Conservation (phyloP, 1,140 invertebrate species). For the Drosophila setifemur region DNA sequence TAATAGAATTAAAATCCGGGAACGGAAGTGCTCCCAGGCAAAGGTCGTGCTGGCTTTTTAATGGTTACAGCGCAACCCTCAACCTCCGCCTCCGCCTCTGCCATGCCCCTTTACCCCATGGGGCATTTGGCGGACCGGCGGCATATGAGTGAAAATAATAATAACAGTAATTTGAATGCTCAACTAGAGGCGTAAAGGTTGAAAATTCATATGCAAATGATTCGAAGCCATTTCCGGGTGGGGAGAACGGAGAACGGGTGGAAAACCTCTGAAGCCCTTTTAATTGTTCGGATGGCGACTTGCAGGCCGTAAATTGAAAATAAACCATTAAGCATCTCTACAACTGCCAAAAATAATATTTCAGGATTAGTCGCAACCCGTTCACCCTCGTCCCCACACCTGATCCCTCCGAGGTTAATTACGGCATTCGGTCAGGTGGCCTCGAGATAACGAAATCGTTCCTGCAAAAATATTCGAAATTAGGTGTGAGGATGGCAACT, state of each 20-base stretch:
- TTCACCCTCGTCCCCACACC: slow-evolving; percentile 14
- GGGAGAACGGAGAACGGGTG: neutral
- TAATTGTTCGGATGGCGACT: slow-evolving; percentile 34
- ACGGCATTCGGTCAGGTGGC: slow-evolving; percentile 73
- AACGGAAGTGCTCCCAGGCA: slow-evolving; percentile 65
- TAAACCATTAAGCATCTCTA: slow-evolving; percentile 67
- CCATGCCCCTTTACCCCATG: neutral
- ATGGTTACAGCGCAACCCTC: slow-evolving; percentile 46
- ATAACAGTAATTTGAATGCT: slow-evolving; percentile 78
- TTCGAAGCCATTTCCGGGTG: slow-evolving; percentile 46
- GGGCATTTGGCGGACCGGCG: slow-evolving; percentile 9
- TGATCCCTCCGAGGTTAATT: slow-evolving; percentile 67
- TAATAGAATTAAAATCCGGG: slow-evolving; percentile 76
- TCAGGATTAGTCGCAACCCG: slow-evolving; percentile 74
- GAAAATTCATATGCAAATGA: slow-evolving; percentile 82
- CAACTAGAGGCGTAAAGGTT: slow-evolving; percentile 64
- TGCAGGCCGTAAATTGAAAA: slow-evolving; percentile 71
- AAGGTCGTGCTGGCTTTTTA: slow-evolving; percentile 71
- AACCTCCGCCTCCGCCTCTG: neutral
- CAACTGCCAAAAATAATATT: slow-evolving; percentile 69
- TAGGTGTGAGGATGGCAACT: neutral
- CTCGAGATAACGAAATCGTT: slow-evolving; percentile 67
- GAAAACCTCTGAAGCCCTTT: slow-evolving; percentile 35
- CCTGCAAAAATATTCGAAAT: slow-evolving; percentile 21
- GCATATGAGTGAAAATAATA: slow-evolving; percentile 79